Evolutionary conservation across 2,888 invertebrate species (phyloP).

Genomic region (Trachelus iudaicus): DNA sequence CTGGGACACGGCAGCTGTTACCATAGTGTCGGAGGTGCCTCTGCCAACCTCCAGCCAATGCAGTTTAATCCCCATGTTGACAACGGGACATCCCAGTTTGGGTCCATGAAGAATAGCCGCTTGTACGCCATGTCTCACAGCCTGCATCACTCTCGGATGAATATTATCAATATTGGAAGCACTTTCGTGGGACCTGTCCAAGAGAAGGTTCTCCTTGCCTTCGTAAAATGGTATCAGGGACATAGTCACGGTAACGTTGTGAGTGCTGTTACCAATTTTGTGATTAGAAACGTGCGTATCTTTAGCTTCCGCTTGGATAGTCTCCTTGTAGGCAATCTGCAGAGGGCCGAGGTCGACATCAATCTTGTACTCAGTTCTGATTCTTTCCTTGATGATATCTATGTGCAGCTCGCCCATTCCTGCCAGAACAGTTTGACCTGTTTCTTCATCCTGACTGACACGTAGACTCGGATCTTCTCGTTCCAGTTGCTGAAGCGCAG

Average conservation of each 20-base stretch:
- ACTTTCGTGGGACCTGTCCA: conserved; percentile 77
- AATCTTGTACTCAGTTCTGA: conserved; percentile 88
- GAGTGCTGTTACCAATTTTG: conserved; percentile 73
- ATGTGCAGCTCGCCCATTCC: conserved; percentile 99
- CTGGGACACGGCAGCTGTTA: conserved; percentile 84
- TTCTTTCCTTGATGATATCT: conserved; percentile 91
- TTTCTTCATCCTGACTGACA: conserved; percentile 80
- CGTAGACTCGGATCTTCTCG: conserved; percentile 92
- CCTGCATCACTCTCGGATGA: conserved; percentile 74
- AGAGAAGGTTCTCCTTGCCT: conserved; percentile 62
- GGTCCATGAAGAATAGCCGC: conserved; percentile 84
- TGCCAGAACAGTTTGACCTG: conserved; percentile 87
- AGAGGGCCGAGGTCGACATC: conserved; percentile 91
- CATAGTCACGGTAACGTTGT: conserved; percentile 73
- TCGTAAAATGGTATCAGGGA: conserved; percentile 70
- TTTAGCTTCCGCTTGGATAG: conserved; percentile 67
- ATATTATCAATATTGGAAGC: conserved; percentile 76
- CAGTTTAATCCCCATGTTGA: conserved; percentile 80
- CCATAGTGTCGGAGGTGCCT: conserved; percentile 83
- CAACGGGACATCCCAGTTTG: conserved; percentile 84
- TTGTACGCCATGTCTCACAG: conserved; percentile 78
- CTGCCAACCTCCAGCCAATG: conserved; percentile 80
- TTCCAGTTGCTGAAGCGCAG: conserved; percentile 82
- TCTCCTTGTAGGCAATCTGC: conserved; percentile 92
- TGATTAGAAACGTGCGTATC: conserved; percentile 71